These are phyloP conservation scores for Lanistes nyassanus DNA, from an alignment of 1,140 invertebrate genomes.

Conservation along the genomic window DNA sequence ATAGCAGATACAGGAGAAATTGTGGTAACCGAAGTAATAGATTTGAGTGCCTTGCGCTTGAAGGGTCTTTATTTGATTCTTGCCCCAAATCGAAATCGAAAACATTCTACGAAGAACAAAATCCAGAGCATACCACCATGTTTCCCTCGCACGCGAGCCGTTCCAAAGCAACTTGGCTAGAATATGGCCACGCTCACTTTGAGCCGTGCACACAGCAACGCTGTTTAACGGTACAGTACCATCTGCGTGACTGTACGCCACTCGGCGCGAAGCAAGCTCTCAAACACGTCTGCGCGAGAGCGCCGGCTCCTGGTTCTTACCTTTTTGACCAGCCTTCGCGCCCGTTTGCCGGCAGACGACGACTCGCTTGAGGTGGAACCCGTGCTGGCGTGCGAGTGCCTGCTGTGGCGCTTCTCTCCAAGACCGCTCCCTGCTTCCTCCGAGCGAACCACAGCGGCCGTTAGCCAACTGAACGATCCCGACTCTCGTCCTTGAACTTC, in stretches of 20 bases:
- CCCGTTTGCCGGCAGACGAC: neutral
- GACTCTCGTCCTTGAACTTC: neutral
- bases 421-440: neutral
- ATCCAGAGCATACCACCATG: too few relatives aligned
- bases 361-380: slow-evolving; percentile 9
- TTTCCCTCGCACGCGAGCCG: too few relatives aligned
- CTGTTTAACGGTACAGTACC: neutral
- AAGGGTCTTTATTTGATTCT: too few relatives aligned
- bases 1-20: too few relatives aligned
- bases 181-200: neutral
- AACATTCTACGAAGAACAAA: too few relatives aligned
- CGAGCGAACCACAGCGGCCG: neutral
- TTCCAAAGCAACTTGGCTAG: neutral
- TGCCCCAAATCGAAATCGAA: too few relatives aligned
- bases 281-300: neutral
- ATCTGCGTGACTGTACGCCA: neutral
- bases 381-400: neutral
- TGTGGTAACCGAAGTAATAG: too few relatives aligned
- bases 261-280: too few relatives aligned
- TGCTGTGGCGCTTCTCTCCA: slow-evolving; percentile 2
- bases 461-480: neutral
- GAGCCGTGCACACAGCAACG: neutral
- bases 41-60: too few relatives aligned
- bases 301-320: neutral
- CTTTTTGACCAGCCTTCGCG: slow-evolving; percentile 10